A percentile compares a stretch with the other conserved stretches of the same genome.
Evolutionary conservation across 2,113 vertebrate species (phyloP).

Genomic region (Pontoporia blainvillei): DNA sequence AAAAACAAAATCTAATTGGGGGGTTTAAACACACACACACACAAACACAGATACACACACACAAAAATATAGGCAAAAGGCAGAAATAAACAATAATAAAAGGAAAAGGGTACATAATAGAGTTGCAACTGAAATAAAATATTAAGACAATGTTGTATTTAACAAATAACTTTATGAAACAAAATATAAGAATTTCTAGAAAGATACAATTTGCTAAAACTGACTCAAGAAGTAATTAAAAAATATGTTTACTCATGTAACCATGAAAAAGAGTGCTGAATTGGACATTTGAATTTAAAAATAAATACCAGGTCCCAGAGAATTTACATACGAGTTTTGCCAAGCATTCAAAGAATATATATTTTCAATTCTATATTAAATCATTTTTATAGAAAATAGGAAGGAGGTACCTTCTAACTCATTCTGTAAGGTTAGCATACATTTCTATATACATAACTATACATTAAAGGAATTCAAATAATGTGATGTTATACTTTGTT

Average conservation of each 20-base stretch:
- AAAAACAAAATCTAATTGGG: neutral
- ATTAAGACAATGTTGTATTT: neutral
- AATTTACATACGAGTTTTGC: neutral
- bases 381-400: neutral
- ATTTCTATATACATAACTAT: neutral
- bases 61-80: neutral
- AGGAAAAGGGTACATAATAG: neutral
- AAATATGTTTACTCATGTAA: neutral
- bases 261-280: neutral
- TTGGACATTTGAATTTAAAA: neutral
- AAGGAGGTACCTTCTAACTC: neutral
- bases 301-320: neutral
- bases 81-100: neutral
- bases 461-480: neutral
- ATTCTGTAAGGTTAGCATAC: neutral
- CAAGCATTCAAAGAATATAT: neutral
- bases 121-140: neutral
- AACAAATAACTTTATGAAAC: neutral
- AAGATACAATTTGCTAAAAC: neutral
- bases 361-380: neutral
- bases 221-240: neutral
- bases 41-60: neutral
- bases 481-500: neutral
- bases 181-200: neutral
- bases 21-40: neutral